Conservation (phyloP, 2,113 vertebrate genomes). For the Athene noctua region DNA sequence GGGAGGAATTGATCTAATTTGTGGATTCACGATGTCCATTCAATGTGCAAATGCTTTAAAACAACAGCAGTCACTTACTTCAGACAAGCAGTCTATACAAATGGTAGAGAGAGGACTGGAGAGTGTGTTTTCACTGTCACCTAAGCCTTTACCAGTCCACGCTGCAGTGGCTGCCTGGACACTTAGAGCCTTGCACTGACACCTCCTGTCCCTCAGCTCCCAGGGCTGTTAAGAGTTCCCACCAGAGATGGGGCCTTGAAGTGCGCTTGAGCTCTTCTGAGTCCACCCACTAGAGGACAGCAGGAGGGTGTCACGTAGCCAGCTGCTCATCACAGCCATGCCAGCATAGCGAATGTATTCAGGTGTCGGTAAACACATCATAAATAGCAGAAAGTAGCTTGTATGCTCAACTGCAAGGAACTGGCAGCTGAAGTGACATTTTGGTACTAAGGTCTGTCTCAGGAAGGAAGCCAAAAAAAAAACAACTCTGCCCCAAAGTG, state of each 20-base stretch:
- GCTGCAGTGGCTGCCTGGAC: fast-evolving
- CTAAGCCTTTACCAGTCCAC: fast-evolving
- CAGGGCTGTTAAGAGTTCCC: fast-evolving
- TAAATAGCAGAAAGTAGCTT: not conserved
- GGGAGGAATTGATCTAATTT: not conserved
- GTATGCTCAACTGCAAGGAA: not conserved
- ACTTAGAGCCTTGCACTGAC: not conserved
- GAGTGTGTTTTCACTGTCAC: fast-evolving
- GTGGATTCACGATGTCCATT: not conserved
- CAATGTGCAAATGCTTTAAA: not conserved
- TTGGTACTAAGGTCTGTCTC: not conserved
- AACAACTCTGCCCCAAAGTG: not conserved
- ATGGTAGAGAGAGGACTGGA: not conserved
- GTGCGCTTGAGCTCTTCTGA: not conserved
- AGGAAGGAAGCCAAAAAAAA: not conserved
- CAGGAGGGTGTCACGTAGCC: not conserved
- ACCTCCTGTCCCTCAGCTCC: not conserved
- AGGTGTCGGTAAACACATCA: fast-evolving
- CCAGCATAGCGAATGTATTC: fast-evolving
- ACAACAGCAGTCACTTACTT: fast-evolving
- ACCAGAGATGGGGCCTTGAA: too few species aligned
- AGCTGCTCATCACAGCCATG: fast-evolving
- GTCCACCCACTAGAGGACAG: not conserved
- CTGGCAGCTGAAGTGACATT: not conserved
- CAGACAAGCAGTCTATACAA: too few species aligned